Evolutionary conservation across 2,113 vertebrate genomes (phyloP), one percentile per base, ranked within the genome.

Genomic region (Pycnonotus jocosus): DNA sequence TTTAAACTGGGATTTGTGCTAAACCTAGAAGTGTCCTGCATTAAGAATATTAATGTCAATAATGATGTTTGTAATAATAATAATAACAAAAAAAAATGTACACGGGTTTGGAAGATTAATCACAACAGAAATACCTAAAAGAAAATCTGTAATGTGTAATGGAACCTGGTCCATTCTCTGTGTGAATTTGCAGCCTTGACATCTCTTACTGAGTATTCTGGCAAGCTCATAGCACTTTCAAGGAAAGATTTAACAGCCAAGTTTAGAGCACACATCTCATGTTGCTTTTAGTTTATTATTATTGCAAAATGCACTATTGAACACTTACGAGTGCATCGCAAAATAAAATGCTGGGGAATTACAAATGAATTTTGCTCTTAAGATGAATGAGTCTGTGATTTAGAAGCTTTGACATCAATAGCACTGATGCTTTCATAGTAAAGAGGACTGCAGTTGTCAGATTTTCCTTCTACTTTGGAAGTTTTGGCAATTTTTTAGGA

Each of bases 231-330:
- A 48, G 50, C 12, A 27, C 85, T 96, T 96, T 93, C 94, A 93
- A 93, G 95, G 81, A 96, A 88, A 94, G 76, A 91, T 94, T 95
- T 90, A 94, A 94, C n/a, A 50, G 95, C 92, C 96, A 97, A 91
- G 80, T 82, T 82, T 90, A 81, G 65, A 89, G 74, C 81, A 80
- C 69, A 89, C 90, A 91, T 96, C 74, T 96, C 90, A 53, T 82
- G 87, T 95, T 96, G 91, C 95, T 95, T 87, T 93, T 88, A 90
- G 92, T 94, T 94, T 94, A 89, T 96, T 92, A 91, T 84, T 92
- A 91, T 92, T 95, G 92, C 88, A 95, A 85, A 95, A 92, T 71
- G 92, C 80, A 54, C 94, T 87, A 57, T 86, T 70, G 84, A 92
- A 82, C 69, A 84, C 69, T 91, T 93, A 81, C 5, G 53, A 51